phyloP scores from a whole-genome alignment of 2,797 vertebrate genomes.

The Lagocephalus sceleratus region DNA sequence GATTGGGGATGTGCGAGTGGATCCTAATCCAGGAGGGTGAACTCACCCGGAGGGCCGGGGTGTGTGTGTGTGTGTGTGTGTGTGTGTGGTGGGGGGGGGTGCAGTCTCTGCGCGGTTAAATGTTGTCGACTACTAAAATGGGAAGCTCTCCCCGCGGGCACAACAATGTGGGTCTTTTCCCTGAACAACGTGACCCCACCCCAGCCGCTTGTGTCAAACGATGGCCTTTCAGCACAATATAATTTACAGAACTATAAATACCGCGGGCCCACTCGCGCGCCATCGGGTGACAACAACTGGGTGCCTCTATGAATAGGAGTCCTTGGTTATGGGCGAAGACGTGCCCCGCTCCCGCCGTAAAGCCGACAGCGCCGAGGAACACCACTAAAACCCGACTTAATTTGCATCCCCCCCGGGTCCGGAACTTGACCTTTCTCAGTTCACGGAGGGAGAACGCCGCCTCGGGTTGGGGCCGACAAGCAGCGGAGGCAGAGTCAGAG shows the following conservation, averaged over 20 bases:
- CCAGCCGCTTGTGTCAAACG: conserved; percentile 36
- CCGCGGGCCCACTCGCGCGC: conserved; percentile 53
- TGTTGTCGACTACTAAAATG: too few species aligned
- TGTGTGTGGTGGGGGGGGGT: too few species aligned
- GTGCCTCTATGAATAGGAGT: conserved; percentile 61
- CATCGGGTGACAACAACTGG: conserved; percentile 70
- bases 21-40: too few species aligned
- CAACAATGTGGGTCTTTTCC: not conserved
- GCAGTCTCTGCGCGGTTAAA: too few species aligned
- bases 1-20: too few species aligned
- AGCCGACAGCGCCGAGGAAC: conserved; percentile 35
- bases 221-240: conserved; percentile 63
- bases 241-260: conserved; percentile 72
- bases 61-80: too few species aligned
- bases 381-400: conserved; percentile 34
- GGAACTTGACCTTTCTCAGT: conserved; percentile 26
- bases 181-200: conserved; percentile 5
- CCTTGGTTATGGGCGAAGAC: conserved; percentile 54
- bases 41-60: too few species aligned
- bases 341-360: conserved; percentile 29
- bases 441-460: conserved; percentile 24
- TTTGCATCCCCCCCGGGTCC: conserved; percentile 6
- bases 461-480: conserved; percentile 6
- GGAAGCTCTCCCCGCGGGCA: not conserved
- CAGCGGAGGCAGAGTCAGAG: conserved; percentile 26